A percentile compares a stretch with the other conserved stretches of the same genome.
These are phyloP conservation scores for Drosophila demipolita DNA, from an alignment of 2,888 invertebrate genomes.

Conservation along the genomic window DNA sequence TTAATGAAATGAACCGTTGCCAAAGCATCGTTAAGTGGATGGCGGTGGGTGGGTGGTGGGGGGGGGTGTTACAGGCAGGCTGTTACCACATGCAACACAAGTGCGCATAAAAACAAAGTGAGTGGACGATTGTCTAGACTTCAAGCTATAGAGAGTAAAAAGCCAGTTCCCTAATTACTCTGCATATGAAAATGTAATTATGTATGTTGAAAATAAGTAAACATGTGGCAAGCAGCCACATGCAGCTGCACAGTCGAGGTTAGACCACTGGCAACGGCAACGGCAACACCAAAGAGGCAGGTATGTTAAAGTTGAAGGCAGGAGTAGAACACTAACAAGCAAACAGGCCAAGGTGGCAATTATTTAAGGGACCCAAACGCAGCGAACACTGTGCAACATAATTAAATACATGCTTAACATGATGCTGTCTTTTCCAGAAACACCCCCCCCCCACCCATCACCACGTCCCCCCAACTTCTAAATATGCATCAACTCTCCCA, in stretches of 20 bases:
- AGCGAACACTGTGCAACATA: slow-evolving; percentile 48
- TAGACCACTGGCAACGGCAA: slow-evolving; percentile 50
- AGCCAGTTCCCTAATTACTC: slow-evolving; percentile 50
- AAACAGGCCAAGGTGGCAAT: slow-evolving; percentile 37
- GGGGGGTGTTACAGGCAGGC: neutral
- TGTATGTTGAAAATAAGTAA: slow-evolving; percentile 53
- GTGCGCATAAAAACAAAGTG: slow-evolving; percentile 24
- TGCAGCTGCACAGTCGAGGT: slow-evolving; percentile 46
- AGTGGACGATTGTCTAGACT: slow-evolving; percentile 39
- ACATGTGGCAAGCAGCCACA: slow-evolving; percentile 57
- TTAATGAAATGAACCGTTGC: slow-evolving; percentile 47
- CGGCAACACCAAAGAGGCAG: slow-evolving; percentile 14
- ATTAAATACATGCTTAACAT: slow-evolving; percentile 38
- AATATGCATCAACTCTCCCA: neutral
- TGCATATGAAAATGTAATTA: slow-evolving; percentile 63
- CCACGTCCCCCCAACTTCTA: neutral
- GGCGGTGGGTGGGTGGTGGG: fast-evolving
- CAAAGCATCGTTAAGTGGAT: neutral
- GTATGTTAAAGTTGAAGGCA: neutral
- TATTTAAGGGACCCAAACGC: slow-evolving; percentile 44
- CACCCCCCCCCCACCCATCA: neutral
- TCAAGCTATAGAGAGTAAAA: slow-evolving; percentile 20
- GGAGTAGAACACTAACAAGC: neutral
- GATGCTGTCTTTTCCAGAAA: slow-evolving; percentile 8
- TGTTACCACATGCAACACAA: neutral